phyloP scores from a whole-genome alignment of 2,113 vertebrate genomes.

The Istiophorus platypterus region DNA sequence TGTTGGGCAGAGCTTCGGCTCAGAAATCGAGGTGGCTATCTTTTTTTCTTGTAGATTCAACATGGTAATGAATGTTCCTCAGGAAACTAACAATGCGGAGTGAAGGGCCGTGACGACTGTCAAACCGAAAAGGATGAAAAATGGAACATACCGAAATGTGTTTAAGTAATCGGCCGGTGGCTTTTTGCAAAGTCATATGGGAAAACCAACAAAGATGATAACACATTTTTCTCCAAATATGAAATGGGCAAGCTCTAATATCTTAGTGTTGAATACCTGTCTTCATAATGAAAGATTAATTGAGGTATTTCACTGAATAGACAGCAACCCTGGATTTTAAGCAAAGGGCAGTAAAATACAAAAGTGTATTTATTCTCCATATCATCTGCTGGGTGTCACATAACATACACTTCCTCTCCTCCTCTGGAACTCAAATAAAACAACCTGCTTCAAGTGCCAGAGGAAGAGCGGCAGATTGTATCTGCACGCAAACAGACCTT shows the following conservation, averaged over 20 bases:
- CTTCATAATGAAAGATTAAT: background rate
- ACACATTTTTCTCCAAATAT: background rate
- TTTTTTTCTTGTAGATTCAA: background rate
- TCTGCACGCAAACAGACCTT: conserved; percentile 46
- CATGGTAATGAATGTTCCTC: background rate
- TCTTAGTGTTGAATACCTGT: background rate
- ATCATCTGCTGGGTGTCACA: conserved; percentile 9
- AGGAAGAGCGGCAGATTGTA: conserved; percentile 27
- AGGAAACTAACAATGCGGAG: background rate
- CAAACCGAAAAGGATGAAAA: background rate
- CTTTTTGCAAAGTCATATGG: background rate
- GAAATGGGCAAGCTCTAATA: background rate
- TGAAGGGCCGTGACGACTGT: background rate
- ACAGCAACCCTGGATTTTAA: background rate
- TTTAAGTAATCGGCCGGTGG: background rate
- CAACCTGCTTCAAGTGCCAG: background rate
- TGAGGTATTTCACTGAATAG: background rate
- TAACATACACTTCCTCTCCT: conserved; percentile 34
- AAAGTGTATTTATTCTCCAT: conserved; percentile 24
- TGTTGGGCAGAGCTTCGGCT: background rate
- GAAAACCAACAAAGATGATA: too few species aligned
- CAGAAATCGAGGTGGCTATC: background rate
- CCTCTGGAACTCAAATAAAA: conserved; percentile 39
- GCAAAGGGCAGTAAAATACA: background rate
- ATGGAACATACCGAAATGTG: background rate